Evolutionary conservation across 2,797 vertebrate genomes (phyloP), one percentile per base, ranked within the genome.

Genomic region (Acipenser ruthenus): DNA sequence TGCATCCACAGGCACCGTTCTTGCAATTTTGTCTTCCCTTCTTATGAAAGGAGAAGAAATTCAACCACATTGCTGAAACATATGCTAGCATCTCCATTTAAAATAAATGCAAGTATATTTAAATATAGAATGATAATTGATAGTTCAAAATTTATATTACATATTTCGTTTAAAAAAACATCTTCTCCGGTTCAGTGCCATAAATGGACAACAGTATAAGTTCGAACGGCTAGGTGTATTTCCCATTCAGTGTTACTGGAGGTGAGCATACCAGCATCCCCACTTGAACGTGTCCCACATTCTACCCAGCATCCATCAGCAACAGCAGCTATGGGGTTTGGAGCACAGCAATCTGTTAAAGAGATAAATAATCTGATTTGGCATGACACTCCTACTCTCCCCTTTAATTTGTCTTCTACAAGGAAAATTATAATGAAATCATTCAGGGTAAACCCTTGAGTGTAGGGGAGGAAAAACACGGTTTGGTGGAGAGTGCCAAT

Each of bases 291-390:
- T 85, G 81, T 86, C 87, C 88, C 89, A 84, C 79, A 86, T 89
- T 86, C 80, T 23, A 84, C 82, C 82, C 80, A 70, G 86, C 85
- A 86, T 84, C 79, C 82, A 82, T 81, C 85, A 82, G 85, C 84
- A 79, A 86, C 85, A 80, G 82, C 84, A 87, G 92, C 94, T 93
- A 86, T 80, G 90, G 93, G 93, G 80, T 92, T 90, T 89, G 87
- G 87, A 89, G 90, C 89, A 77, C 82, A 83, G 87, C 92, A 93
- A 88, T 94, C 92, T 93, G 92, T 94, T 93, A 90, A 90, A 83
- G 89, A 94, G 92, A 95, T 92, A 94, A 95, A 97, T 95, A 91
- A 96, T 94, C 92, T 90, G 88, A 92, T 95, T 90, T 92, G 89
- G 90, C 91, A 87, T 84, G 83, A 89, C 89, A 86, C 87, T 89